These are phyloP conservation scores for Myxocyprinus asiaticus DNA, from an alignment of 2,113 vertebrate species.

Conservation along the genomic window DNA sequence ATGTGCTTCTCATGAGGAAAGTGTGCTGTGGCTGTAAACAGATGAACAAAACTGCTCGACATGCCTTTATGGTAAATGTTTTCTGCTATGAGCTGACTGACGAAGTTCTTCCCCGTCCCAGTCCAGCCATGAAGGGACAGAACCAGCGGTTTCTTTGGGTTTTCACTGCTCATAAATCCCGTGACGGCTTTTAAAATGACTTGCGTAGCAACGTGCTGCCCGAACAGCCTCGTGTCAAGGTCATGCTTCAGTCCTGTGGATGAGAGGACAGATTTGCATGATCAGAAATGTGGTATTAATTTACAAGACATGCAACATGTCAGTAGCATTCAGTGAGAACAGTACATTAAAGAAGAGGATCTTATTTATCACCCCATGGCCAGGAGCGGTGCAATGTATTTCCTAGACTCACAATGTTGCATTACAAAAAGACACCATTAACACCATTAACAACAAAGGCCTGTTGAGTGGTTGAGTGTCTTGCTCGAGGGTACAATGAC, in stretches of 20 bases:
- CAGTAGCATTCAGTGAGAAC: no score
- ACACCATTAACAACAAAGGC: no score
- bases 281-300: not conserved
- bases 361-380: no score
- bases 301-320: no score
- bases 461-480: no score
- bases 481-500: no score
- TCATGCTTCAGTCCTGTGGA: constrained; percentile 77
- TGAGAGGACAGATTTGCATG: not conserved
- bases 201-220: constrained; percentile 87
- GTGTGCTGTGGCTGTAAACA: constrained; percentile 87
- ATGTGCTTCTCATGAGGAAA: constrained; percentile 70
- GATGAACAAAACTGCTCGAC: constrained; percentile 84
- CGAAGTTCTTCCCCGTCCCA: constrained; percentile 93
- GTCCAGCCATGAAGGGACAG: constrained; percentile 94
- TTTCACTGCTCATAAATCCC: constrained; percentile 83
- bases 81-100: constrained; percentile 85
- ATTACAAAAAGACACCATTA: no score
- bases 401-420: no score
- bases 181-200: constrained; percentile 85
- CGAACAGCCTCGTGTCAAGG: constrained; percentile 83
- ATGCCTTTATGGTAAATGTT: constrained; percentile 82
- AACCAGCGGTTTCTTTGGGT: constrained; percentile 88
- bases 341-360: no score
- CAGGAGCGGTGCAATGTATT: no score